These are phyloP conservation scores for Oreortyx pictus DNA, from an alignment of 2,797 vertebrate species.

Conservation along the genomic window DNA sequence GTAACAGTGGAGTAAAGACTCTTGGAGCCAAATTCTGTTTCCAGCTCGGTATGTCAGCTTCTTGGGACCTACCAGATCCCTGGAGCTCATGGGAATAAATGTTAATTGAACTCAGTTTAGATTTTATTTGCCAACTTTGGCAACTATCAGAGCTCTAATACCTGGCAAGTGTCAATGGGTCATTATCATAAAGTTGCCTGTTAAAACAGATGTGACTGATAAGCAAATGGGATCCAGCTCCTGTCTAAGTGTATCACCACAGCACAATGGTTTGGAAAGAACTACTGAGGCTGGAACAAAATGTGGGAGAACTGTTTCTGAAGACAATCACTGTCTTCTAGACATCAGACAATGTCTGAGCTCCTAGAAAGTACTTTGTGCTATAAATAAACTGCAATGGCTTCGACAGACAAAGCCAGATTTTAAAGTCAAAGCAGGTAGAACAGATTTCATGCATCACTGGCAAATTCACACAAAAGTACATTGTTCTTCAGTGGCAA, in stretches of 20 bases:
- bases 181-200: not conserved
- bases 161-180: not conserved
- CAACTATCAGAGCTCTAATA: not conserved
- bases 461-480: not conserved
- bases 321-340: not conserved
- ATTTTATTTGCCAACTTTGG: not conserved
- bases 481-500: not conserved
- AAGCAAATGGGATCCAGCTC: not conserved
- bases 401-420: not conserved
- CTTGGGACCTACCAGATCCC: not conserved
- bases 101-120: not conserved
- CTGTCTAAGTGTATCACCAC: not conserved
- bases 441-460: not conserved
- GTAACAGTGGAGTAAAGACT: not conserved
- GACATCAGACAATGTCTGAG: not conserved
- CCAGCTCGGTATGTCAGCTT: not conserved
- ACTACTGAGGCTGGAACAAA: not conserved
- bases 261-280: not conserved
- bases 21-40: not conserved
- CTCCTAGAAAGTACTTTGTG: not conserved
- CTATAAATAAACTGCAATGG: not conserved
- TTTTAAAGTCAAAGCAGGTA: slow-evolving; percentile 24
- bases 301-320: not conserved
- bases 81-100: not conserved
- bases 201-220: not conserved